Percentiles rank a stretch among this genome's conserved stretches.
Evolutionary conservation across 1,140 invertebrate genomes (phyloP).

Genomic region (Globodera rostochiensis): DNA sequence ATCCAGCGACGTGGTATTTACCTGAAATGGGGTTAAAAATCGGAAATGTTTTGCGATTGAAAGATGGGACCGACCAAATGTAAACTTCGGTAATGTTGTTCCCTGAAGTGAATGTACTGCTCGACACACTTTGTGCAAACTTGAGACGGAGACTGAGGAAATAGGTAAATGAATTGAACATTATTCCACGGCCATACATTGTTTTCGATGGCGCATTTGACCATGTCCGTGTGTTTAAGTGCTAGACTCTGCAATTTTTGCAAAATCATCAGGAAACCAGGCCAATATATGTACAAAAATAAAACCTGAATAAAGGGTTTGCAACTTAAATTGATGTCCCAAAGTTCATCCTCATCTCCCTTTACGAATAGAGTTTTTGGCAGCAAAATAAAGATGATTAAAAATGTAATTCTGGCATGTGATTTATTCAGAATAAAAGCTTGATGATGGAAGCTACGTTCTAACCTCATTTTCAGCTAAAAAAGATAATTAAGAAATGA

Average conservation of each 20-base stretch:
- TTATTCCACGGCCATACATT: neutral
- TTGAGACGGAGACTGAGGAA: conserved; percentile 18
- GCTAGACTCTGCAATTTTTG: conserved; percentile 4
- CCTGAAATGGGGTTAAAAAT: conserved; percentile 5
- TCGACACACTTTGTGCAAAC: conserved; percentile 18
- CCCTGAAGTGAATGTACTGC: conserved; percentile 17
- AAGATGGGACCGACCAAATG: conserved; percentile 19
- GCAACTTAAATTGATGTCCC: conserved; percentile 10
- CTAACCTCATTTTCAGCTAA: no score
- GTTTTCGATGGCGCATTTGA: conserved; percentile 15
- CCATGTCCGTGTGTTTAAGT: neutral
- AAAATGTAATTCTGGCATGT: neutral
- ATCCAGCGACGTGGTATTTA: neutral
- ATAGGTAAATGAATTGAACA: neutral
- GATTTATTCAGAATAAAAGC: neutral
- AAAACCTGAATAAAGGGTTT: neutral
- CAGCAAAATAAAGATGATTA: neutral
- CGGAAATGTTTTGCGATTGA: neutral
- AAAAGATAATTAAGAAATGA: no score
- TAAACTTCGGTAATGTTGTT: conserved; percentile 17
- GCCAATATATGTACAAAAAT: neutral
- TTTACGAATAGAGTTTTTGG: neutral
- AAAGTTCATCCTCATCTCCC: neutral
- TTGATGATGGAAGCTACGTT: neutral
- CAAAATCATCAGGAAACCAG: neutral